Conservation (phyloP, 2,888 invertebrate genomes). For the Dicyrtoma fusca region DNA sequence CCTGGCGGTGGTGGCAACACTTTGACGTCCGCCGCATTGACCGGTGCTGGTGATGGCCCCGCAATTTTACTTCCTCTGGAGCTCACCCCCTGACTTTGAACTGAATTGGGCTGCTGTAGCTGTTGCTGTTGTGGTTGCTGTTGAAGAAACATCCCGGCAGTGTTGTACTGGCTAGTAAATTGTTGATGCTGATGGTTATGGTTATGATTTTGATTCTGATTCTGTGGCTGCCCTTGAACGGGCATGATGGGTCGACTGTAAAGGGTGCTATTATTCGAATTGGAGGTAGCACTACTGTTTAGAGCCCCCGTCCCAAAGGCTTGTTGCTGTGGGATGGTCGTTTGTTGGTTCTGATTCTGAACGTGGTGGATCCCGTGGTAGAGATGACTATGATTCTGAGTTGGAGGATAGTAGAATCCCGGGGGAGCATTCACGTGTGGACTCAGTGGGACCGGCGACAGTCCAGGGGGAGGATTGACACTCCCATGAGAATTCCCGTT, state of each 20-base stretch:
- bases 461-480: background rate
- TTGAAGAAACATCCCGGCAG: no score
- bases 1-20: no score
- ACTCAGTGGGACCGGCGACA: background rate
- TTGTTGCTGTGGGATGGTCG: slow-evolving; percentile 1
- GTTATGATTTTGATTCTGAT: background rate
- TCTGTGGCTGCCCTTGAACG: background rate
- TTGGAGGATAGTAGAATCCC: slow-evolving; percentile 17
- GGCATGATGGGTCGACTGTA: slow-evolving; percentile 3
- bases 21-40: no score
- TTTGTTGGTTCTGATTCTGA: background rate
- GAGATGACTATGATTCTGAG: slow-evolving; percentile 12
- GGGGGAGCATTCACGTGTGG: slow-evolving; percentile 8
- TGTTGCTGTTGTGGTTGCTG: no score
- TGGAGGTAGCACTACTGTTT: no score
- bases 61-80: no score
- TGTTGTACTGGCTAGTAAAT: no score
- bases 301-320: no score
- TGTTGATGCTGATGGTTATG: background rate
- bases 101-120: no score
- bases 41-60: no score
- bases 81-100: no score
- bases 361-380: background rate
- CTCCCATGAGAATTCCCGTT: background rate
- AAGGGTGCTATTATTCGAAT: no score